A percentile compares a stretch with the other conserved stretches of the same genome.
phyloP scores from a whole-genome alignment of 2,888 invertebrate species.

The Gymnosoma rotundatum region DNA sequence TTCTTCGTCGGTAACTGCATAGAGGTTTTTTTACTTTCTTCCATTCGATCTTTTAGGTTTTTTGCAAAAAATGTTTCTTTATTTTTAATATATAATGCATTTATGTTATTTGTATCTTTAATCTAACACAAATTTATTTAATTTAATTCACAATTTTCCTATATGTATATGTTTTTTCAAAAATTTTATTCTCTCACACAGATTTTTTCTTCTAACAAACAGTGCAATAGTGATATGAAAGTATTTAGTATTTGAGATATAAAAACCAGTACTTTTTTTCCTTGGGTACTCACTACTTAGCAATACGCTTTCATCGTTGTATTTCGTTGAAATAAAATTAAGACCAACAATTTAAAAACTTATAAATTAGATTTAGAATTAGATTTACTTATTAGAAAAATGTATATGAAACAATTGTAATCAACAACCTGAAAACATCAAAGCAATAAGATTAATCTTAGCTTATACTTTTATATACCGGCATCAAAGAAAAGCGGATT shows the following conservation, averaged over 20 bases:
- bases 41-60: conserved; percentile 59
- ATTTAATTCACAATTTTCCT: conserved; percentile 63
- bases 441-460: too few species aligned
- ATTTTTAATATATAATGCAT: conserved; percentile 60
- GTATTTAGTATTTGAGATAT: conserved; percentile 17
- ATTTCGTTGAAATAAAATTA: conserved; percentile 3
- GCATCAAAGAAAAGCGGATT: too few species aligned
- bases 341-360: too few species aligned
- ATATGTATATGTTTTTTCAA: conserved; percentile 39
- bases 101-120: conserved; percentile 45
- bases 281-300: conserved; percentile 19
- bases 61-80: conserved; percentile 39
- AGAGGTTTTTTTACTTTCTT: conserved; percentile 69
- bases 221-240: conserved; percentile 59
- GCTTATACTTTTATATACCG: too few species aligned
- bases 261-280: conserved; percentile 6
- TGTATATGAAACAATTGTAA: too few species aligned
- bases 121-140: conserved; percentile 42
- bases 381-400: too few species aligned
- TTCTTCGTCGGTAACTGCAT: conserved; percentile 70
- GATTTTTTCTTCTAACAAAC: conserved; percentile 58
- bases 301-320: conserved; percentile 19
- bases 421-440: too few species aligned
- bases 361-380: too few species aligned
- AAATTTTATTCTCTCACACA: conserved; percentile 55